Conservation (phyloP, 2,113 vertebrate species). For the Choloepus hoffmanni region DNA sequence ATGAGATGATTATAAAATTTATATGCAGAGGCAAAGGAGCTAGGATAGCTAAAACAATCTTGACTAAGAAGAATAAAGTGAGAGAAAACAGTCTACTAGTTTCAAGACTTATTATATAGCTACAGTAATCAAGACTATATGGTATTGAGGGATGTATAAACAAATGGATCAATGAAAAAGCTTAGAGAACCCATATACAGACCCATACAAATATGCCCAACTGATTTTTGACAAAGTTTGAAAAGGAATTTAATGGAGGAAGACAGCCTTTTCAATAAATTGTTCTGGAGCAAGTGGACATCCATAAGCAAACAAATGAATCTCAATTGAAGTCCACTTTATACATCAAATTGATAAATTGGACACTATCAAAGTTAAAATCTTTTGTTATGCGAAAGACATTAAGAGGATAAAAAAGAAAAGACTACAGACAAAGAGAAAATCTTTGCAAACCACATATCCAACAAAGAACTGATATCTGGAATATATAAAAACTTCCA, state of each 20-base stretch:
- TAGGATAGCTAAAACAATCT: not conserved
- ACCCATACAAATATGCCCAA: not conserved
- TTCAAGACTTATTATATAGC: not conserved
- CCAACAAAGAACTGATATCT: not conserved
- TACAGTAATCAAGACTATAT: not conserved
- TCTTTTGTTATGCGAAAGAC: not conserved
- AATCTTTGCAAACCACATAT: not conserved
- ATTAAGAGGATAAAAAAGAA: not conserved
- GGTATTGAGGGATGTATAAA: not conserved
- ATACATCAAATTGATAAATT: not conserved
- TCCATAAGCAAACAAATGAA: not conserved
- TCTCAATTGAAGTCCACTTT: not conserved
- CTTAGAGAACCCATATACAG: not conserved
- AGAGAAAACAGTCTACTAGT: not conserved
- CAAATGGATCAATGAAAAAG: not conserved
- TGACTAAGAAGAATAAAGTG: not conserved
- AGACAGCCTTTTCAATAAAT: not conserved
- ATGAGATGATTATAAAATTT: not conserved
- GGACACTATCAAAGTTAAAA: not conserved
- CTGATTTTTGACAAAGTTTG: not conserved
- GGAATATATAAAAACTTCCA: not conserved
- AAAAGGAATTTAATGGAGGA: not conserved
- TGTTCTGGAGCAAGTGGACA: not conserved
- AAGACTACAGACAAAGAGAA: not conserved
- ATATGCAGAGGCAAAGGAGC: not conserved